phyloP scores from a whole-genome alignment of 2,888 invertebrate genomes.

The Sarcophaga caerulescens region DNA sequence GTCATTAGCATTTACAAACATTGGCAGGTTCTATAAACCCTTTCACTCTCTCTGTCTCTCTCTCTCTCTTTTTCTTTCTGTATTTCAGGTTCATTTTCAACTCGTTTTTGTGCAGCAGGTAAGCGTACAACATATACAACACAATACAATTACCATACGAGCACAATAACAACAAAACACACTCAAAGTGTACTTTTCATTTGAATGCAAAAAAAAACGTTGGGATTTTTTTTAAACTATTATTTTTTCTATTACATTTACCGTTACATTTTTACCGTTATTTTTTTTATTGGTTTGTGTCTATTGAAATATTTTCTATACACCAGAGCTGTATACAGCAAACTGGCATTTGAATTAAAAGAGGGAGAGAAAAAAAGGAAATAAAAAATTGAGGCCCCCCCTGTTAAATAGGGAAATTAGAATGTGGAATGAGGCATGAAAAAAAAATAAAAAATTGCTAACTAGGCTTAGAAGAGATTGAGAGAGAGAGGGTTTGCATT shows the following conservation, averaged over 20 bases:
- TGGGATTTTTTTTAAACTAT: not conserved
- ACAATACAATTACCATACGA: constrained; percentile 56
- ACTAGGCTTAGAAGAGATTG: too few species aligned
- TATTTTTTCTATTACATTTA: not conserved
- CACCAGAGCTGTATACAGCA: not conserved
- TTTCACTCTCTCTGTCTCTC: too few species aligned
- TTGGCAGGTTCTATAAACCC: constrained; percentile 45
- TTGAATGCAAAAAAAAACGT: not conserved
- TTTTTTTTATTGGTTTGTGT: constrained; percentile 23
- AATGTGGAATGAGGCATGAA: not conserved
- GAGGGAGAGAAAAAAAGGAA: not conserved
- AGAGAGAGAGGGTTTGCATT: not conserved
- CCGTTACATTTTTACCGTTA: not conserved
- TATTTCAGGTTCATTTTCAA: not conserved
- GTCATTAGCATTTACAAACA: constrained; percentile 63
- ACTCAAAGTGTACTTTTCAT: constrained; percentile 37
- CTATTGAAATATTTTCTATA: constrained; percentile 37
- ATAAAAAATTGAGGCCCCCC: not conserved
- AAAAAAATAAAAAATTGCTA: constrained; percentile 8
- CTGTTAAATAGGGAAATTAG: constrained; percentile 1
- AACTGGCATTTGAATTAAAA: constrained; percentile 20
- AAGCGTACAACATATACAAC: constrained; percentile 16
- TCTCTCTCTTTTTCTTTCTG: too few species aligned
- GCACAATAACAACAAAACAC: constrained; percentile 20
- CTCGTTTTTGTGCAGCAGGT: not conserved